Percentiles rank a stretch among this genome's conserved stretches.
Evolutionary conservation across 1,140 invertebrate genomes (phyloP).

Genomic region (Steinernema khuongi): DNA sequence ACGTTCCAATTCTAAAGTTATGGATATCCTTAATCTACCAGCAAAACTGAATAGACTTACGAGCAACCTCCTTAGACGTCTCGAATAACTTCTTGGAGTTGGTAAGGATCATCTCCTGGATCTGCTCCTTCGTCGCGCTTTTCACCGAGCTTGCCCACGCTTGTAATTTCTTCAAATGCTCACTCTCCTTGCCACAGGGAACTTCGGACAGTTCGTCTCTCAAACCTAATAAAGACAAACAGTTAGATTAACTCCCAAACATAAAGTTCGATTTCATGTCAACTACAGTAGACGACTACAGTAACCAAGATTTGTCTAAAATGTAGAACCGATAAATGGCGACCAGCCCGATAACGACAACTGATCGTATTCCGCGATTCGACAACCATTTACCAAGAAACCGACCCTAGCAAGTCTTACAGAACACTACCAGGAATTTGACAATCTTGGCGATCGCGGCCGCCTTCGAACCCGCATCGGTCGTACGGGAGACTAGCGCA

Average conservation of each 20-base stretch:
- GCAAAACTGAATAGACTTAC: slow-evolving; percentile 36
- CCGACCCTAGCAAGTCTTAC: not conserved
- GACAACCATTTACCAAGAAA: not conserved
- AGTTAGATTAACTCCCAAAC: not conserved
- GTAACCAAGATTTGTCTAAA: not conserved
- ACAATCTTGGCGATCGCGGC: slow-evolving; percentile 12
- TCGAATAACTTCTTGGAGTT: slow-evolving; percentile 57
- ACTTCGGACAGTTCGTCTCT: slow-evolving; percentile 33
- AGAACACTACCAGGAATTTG: not conserved
- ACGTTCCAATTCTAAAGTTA: slow-evolving; percentile 76
- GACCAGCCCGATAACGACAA: not conserved
- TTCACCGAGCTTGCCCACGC: slow-evolving; percentile 39
- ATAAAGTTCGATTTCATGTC: not conserved
- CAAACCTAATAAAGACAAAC: too few relatives aligned
- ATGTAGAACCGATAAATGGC: not conserved
- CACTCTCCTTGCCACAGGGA: slow-evolving; percentile 42
- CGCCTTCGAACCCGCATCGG: not conserved
- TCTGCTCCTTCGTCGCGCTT: slow-evolving; percentile 40
- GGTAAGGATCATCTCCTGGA: slow-evolving; percentile 56
- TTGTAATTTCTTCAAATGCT: slow-evolving; percentile 39
- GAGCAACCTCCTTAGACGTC: slow-evolving; percentile 52
- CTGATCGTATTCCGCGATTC: slow-evolving; percentile 10
- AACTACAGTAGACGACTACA: not conserved
- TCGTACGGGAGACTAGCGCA: not conserved
- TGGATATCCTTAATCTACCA: too few relatives aligned